Base-by-base conservation (phyloP, 2,113 vertebrate genomes). In the Macroglossus sobrinus region DNA sequence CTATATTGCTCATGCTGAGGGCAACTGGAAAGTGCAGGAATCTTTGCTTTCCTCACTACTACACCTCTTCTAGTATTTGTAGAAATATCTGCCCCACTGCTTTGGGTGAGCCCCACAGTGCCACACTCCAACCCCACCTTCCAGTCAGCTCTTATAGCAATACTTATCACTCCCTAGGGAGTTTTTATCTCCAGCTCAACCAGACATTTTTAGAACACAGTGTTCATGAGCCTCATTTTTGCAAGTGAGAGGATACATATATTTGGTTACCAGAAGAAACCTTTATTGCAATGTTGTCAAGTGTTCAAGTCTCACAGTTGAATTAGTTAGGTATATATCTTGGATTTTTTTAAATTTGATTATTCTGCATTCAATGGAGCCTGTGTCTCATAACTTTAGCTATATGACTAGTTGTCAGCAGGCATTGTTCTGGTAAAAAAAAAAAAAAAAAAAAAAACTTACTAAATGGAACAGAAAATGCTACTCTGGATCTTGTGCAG, bases 241-340 rank as follows among this genome's bases (percentile, higher is more conserved):
- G 71, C 50, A 92, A 92, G 47, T 89, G n/a, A 85, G 24, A 82
- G 79, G 18, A 75, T 64, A 28, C 61, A 35, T 91, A 3, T 61
- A 61, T 79, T 74, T 95, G 57, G 47, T 92, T 86, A 84, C 50
- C 93, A 6, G 2, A 82, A 79, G 68, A 93, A 94, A 84, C 7
- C 11, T 59, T 91, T 64, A 84, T 6, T 81, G 30, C 57, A 66
- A 4, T 87, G 12, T 72, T 93, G 78, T 16, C 33, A 71, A 35
- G 26, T 53, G 7, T 74, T 86, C 74, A 66, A 15, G 59, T 89
- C 45, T 93, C 66, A 50, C 11, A 40, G 26, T 76, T 91, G 61
- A 55, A 82, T 47, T 93, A 47, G 45, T 71, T 74, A 81, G 11
- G 21, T 79, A 33, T 50, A 3, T 47, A 38, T 74, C 19, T 80